phyloP scores from a whole-genome alignment of 2,888 invertebrate genomes.

The Phortica magna region DNA sequence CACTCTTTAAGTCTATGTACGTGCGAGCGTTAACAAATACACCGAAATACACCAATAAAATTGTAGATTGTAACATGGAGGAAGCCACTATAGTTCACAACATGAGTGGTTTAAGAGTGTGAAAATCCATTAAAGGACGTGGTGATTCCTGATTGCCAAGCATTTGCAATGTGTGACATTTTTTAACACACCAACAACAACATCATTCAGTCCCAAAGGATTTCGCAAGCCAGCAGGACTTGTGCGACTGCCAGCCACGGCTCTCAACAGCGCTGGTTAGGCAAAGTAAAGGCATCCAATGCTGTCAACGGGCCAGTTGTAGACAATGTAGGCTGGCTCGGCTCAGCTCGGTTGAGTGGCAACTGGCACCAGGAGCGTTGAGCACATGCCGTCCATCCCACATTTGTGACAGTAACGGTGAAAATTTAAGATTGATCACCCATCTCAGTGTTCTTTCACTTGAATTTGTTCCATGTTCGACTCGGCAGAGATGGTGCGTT shows the following conservation, averaged over 20 bases:
- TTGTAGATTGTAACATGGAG: not conserved
- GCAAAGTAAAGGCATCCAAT: conserved; percentile 1
- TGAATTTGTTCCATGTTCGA: not conserved
- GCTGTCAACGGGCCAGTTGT: conserved; percentile 52
- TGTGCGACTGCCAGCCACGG: conserved; percentile 23
- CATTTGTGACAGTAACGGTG: conserved; percentile 77
- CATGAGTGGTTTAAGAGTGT: not conserved
- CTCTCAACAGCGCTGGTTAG: not conserved
- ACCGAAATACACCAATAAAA: not conserved
- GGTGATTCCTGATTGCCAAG: not conserved
- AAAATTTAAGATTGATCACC: conserved; percentile 79
- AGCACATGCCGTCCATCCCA: conserved; percentile 48
- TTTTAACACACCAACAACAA: conserved; percentile 49
- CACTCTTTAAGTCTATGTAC: conserved; percentile 30
- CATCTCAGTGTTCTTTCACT: conserved; percentile 60
- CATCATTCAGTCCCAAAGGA: conserved; percentile 49
- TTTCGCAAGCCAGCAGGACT: conserved; percentile 45
- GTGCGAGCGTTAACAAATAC: not conserved
- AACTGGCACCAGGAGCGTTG: conserved; percentile 27
- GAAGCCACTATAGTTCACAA: no score
- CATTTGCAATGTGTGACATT: conserved; percentile 52
- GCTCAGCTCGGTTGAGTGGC: conserved; percentile 11
- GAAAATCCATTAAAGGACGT: not conserved
- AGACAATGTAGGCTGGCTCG: conserved; percentile 17
- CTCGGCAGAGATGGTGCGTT: not conserved